Evolutionary conservation across 2,797 vertebrate species (phyloP).

Genomic region (Ara ararauna): DNA sequence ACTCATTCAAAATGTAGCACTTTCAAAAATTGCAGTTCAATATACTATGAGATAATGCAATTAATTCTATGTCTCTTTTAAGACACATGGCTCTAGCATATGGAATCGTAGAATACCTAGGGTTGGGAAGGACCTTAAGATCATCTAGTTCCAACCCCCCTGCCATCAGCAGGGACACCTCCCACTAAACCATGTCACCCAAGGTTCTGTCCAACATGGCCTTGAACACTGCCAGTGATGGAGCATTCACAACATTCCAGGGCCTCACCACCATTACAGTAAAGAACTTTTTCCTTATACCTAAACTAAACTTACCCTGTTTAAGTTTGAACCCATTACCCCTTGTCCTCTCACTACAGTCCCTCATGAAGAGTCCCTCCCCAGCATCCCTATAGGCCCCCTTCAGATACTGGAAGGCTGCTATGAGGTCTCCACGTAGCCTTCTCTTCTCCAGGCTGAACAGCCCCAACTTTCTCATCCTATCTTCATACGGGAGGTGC

Average conservation of each 20-base stretch:
- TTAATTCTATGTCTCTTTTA: neutral
- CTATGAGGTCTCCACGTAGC: too few relatives aligned
- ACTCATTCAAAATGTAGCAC: neutral
- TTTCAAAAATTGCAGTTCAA: neutral
- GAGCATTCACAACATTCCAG: neutral
- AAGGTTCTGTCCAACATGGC: neutral
- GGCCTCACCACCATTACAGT: neutral
- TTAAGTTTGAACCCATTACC: too few relatives aligned
- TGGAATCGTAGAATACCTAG: neutral
- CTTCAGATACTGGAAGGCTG: too few relatives aligned
- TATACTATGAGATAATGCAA: neutral
- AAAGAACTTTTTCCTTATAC: neutral
- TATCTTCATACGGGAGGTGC: too few relatives aligned
- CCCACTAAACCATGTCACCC: neutral
- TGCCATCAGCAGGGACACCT: neutral
- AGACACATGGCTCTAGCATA: neutral
- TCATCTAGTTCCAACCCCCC: neutral
- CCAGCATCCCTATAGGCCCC: too few relatives aligned
- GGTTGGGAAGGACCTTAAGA: neutral
- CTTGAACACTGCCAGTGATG: neutral
- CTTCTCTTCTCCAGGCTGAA: too few relatives aligned
- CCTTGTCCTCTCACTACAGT: too few relatives aligned
- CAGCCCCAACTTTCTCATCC: too few relatives aligned
- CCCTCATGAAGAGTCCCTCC: too few relatives aligned
- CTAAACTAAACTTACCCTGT: too few relatives aligned